These are phyloP conservation scores for Antechinus flavipes DNA, from an alignment of 2,113 vertebrate genomes.

Conservation along the genomic window DNA sequence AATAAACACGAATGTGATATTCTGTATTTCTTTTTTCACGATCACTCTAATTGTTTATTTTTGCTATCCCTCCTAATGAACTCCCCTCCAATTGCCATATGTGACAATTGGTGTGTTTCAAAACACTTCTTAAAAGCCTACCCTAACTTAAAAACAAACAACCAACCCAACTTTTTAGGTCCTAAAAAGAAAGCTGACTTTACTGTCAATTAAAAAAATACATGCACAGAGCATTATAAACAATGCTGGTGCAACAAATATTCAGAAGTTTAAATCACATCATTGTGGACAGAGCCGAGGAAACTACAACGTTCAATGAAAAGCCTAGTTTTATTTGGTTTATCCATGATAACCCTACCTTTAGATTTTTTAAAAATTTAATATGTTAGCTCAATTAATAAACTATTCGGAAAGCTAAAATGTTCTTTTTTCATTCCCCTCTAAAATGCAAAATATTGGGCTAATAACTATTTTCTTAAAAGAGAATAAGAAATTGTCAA, in stretches of 20 bases:
- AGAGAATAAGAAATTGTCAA: neutral
- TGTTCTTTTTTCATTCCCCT: conserved; percentile 21
- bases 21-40: conserved; percentile 47
- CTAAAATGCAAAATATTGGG: neutral
- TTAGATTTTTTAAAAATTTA: conserved; percentile 11
- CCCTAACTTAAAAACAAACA: neutral
- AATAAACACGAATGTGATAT: conserved; percentile 49
- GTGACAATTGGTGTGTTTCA: neutral
- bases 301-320: conserved; percentile 31
- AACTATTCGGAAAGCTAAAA: neutral
- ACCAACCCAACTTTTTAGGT: neutral
- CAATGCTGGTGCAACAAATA: conserved; percentile 35
- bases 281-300: conserved; percentile 9
- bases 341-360: conserved; percentile 8
- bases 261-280: conserved; percentile 21
- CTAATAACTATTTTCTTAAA: conserved; percentile 17
- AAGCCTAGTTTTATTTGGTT: conserved; percentile 24
- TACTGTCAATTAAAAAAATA: conserved; percentile 41
- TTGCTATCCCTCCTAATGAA: conserved; percentile 27
- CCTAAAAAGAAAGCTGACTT: neutral
- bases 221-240: neutral
- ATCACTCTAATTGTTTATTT: neutral
- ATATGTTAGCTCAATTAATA: conserved; percentile 15
- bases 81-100: neutral
- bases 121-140: conserved; percentile 18